Base-by-base conservation (phyloP, 2,888 invertebrate genomes). In the Pinctada fucata region DNA sequence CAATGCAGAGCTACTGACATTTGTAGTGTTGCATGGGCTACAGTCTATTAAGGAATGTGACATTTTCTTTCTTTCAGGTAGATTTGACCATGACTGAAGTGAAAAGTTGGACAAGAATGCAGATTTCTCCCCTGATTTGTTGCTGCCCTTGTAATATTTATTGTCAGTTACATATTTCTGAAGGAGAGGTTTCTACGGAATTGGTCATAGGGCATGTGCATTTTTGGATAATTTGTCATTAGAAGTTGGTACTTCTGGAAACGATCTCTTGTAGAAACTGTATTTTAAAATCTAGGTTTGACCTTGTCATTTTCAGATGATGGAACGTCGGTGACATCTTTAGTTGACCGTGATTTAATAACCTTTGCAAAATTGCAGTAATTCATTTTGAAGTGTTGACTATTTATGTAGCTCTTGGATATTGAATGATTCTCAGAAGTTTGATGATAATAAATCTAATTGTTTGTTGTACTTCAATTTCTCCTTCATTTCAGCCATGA, bases 311-410 rank as follows among this genome's bases (percentile, higher is more conserved):
- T 31, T 31, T 31, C 31, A 31, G 31, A 31, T 31, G 31, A 31
- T 31, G 31, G n/a, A n/a, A 66, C 47, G n/a, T 47, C 47, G 2
- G 48, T 49, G 49, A 49, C 48, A 68, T 68, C 68, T 68, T 68
- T 68, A 68, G 48, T 68, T n/a, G 10, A n/a, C 13, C 68, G 68
- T 5, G 48, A 48, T 49, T 47, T 68, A 8, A 68, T 68, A 31
- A 68, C 68, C 16, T 68, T 68, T 13, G 68, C 68, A 68, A 68
- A 68, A 68, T 68, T 68, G 48, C 68, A 68, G n/a, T 49, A 68
- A 68, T 68, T 68, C 68, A 68, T 68, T 8, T 45, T 16, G 8
- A 66, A 13, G 31, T 31, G 31, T 31, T 31, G 31, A 31, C 31
- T 31, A 31, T 31, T 31, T 31, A 31, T 31, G 31, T 31, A 31